Conservation (phyloP, 2,888 invertebrate genomes). For the Nemotelus nigrinus region DNA sequence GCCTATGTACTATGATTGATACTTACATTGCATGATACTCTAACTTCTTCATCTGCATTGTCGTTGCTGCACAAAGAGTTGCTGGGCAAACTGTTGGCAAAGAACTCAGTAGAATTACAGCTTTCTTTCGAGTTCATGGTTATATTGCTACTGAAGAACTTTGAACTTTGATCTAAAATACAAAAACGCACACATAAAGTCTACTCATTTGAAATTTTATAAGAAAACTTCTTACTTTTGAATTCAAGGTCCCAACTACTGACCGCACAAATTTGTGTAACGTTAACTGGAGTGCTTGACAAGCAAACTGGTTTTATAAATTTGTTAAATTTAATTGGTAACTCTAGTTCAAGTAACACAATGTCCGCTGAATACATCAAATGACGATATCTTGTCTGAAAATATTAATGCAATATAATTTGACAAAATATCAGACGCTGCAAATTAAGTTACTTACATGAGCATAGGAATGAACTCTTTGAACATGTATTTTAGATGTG, state of each 20-base stretch:
- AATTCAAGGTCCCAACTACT: slow-evolving; percentile 66
- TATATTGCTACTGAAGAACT: slow-evolving; percentile 46
- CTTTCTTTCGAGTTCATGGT: slow-evolving; percentile 67
- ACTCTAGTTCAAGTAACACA: slow-evolving; percentile 67
- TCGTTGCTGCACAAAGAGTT: slow-evolving; percentile 71
- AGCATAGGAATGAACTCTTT: slow-evolving; percentile 43
- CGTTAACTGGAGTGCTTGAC: slow-evolving; percentile 65
- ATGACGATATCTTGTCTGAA: slow-evolving; percentile 68
- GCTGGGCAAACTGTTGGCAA: slow-evolving; percentile 68
- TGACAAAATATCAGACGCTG: not conserved
- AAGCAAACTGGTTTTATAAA: slow-evolving; percentile 71
- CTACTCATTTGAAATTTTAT: too few species aligned
- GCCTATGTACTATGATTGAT: not conserved
- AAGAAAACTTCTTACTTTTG: slow-evolving; percentile 28
- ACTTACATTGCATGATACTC: slow-evolving; percentile 45
- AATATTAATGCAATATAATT: slow-evolving; percentile 44
- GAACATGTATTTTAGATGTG: slow-evolving; percentile 38
- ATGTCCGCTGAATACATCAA: slow-evolving; percentile 70
- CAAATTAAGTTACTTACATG: slow-evolving; percentile 42
- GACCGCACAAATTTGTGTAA: slow-evolving; percentile 68
- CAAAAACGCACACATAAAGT: not conserved
- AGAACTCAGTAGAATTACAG: slow-evolving; percentile 72
- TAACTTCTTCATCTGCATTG: slow-evolving; percentile 10
- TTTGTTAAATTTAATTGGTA: slow-evolving; percentile 67
- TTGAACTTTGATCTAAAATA: slow-evolving; percentile 36